Conservation (phyloP, 2,888 invertebrate species). For the Nineta flava region DNA sequence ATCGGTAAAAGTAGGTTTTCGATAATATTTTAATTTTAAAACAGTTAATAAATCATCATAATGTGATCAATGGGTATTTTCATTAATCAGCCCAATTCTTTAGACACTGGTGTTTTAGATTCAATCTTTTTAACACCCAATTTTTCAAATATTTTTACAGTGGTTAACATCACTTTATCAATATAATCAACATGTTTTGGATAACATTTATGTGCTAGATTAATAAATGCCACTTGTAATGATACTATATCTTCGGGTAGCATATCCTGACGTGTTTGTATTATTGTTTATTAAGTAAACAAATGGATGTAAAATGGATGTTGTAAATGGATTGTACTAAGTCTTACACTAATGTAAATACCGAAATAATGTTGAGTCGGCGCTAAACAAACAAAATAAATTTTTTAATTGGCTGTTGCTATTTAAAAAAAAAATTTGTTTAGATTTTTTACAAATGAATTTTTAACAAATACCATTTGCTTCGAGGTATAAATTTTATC, state of each 20-base stretch:
- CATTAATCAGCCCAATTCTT: constrained; percentile 82
- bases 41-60: constrained; percentile 86
- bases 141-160: constrained; percentile 56
- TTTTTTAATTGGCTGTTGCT: no score
- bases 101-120: constrained; percentile 69
- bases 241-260: constrained; percentile 91
- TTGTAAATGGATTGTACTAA: no score
- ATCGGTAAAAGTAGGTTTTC: no score
- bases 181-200: constrained; percentile 89
- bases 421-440: no score
- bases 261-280: constrained; percentile 86
- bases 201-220: constrained; percentile 92
- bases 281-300: no score
- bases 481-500: no score
- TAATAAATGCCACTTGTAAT: constrained; percentile 85
- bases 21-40: constrained; percentile 56
- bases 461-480: no score
- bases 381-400: no score
- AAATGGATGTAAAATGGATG: no score
- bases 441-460: no score
- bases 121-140: constrained; percentile 69
- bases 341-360: no score
- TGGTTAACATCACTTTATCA: constrained; percentile 54
- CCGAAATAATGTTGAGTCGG: no score
- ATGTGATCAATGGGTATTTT: constrained; percentile 88